Conservation (phyloP, 2,797 vertebrate genomes). For the Echiichthys vipera region DNA sequence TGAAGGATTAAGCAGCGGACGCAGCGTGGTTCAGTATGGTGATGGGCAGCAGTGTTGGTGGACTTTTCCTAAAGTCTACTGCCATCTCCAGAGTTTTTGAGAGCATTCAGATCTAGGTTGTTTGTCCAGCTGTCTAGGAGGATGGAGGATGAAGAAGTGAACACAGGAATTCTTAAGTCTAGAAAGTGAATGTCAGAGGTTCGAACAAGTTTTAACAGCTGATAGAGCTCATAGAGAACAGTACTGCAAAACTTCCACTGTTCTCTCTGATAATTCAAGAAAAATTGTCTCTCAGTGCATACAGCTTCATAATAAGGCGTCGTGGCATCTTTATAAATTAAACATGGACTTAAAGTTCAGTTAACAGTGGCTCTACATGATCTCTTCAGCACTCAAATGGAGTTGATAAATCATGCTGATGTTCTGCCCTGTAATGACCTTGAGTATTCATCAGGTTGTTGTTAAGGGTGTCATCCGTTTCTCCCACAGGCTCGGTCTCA, state of each 20-base stretch:
- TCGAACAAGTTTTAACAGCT: not conserved
- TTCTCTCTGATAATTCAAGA: constrained; percentile 2
- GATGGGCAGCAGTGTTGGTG: no score
- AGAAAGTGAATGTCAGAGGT: not conserved
- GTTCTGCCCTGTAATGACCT: constrained; percentile 25
- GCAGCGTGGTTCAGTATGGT: no score
- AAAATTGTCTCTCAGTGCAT: not conserved
- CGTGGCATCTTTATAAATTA: constrained; percentile 23
- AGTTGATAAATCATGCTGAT: constrained; percentile 28
- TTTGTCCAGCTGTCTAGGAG: no score
- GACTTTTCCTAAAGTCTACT: no score
- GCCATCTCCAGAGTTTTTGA: no score
- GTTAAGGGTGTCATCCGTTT: constrained; percentile 7
- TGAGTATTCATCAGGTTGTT: constrained; percentile 19
- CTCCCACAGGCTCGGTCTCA: not conserved
- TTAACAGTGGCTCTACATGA: not conserved
- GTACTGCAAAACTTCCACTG: not conserved
- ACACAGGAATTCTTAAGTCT: no score
- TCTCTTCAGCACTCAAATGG: constrained; percentile 2
- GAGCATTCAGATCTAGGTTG: no score
- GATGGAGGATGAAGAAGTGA: no score
- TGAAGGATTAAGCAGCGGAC: no score
- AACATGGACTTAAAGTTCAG: constrained; percentile 14
- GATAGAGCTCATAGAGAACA: not conserved
- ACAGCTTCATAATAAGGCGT: not conserved